Conservation (phyloP, 2,113 vertebrate species). For the Calidris pygmaea region DNA sequence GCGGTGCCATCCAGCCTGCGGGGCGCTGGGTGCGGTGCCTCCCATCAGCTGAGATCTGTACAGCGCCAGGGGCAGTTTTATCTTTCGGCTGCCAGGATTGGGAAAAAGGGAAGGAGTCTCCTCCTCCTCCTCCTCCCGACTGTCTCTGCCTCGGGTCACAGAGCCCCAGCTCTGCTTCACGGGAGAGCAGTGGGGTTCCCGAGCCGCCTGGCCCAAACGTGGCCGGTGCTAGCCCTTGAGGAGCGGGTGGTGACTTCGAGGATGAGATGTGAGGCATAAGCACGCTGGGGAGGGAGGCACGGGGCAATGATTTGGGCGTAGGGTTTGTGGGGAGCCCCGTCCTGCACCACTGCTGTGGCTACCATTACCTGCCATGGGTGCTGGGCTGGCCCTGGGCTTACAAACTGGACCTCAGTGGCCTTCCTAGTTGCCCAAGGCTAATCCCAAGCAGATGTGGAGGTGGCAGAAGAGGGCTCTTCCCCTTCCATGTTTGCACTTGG, state of each 20-base stretch:
- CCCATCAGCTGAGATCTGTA: neutral
- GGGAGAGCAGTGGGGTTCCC: neutral
- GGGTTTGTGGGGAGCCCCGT: neutral
- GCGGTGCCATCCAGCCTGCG: rapidly evolving
- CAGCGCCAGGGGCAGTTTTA: neutral
- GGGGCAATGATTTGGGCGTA: neutral
- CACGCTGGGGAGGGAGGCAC: neutral
- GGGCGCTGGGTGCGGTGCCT: neutral
- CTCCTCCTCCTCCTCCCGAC: neutral
- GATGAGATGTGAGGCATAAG: neutral
- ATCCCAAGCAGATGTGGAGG: neutral
- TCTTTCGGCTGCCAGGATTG: neutral
- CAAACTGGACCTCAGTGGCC: neutral
- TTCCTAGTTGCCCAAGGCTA: neutral
- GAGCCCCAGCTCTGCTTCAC: neutral
- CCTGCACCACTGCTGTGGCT: neutral
- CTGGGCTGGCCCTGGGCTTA: neutral
- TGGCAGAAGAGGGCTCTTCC: neutral
- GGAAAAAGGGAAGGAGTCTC: neutral
- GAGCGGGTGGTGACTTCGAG: neutral
- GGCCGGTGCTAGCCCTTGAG: neutral
- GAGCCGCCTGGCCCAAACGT: rapidly evolving
- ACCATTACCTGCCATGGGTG: neutral
- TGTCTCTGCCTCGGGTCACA: rapidly evolving
- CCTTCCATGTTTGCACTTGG: neutral